phyloP scores from a whole-genome alignment of 2,888 invertebrate genomes.

The Lepetodrilus schrolli region DNA sequence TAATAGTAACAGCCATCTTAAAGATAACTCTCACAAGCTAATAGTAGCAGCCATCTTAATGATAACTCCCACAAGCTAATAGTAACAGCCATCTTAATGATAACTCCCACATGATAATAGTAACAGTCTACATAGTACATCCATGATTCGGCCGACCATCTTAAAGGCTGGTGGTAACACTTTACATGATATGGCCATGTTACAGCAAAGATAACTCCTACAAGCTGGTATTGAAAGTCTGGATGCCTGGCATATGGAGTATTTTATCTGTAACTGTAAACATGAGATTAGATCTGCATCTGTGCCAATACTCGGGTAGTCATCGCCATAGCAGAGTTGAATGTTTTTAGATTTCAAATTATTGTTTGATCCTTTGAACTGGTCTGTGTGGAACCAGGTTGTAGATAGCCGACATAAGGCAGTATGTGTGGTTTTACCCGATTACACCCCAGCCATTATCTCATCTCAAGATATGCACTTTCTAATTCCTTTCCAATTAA shows the following conservation, averaged over 20 bases:
- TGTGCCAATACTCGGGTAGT: not conserved
- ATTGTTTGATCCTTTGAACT: constrained; percentile 2
- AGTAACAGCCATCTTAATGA: no score
- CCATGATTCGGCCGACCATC: no score
- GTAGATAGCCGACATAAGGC: not conserved
- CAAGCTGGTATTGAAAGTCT: no score
- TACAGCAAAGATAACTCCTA: no score
- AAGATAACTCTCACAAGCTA: no score
- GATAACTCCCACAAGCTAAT: no score
- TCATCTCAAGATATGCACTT: not conserved
- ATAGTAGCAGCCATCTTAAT: no score
- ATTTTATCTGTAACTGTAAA: not conserved
- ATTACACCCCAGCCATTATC: not conserved
- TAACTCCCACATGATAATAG: no score
- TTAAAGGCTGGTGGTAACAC: no score
- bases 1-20: no score
- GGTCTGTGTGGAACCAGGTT: not conserved
- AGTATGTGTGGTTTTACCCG: not conserved
- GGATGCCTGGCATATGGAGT: not conserved
- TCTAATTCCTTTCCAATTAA: not conserved
- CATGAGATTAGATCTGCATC: not conserved
- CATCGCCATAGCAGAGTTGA: not conserved
- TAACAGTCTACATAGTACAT: no score
- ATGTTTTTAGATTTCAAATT: not conserved
- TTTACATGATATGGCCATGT: no score